Percentiles rank a stretch among this genome's conserved stretches.
phyloP scores from a whole-genome alignment of 1,140 invertebrate species.

The Lucilia sericata region DNA sequence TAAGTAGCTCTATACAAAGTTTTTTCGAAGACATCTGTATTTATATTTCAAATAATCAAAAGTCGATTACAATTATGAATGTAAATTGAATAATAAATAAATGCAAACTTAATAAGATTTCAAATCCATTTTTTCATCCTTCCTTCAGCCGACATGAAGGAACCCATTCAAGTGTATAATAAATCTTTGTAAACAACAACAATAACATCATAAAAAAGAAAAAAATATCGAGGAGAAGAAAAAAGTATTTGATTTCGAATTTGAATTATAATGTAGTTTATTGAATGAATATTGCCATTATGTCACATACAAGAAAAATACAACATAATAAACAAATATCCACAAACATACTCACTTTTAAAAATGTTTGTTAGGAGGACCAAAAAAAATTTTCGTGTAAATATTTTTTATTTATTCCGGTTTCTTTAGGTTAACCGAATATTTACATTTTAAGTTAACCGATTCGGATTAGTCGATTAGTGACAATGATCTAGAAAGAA shows the following conservation, averaged over 20 bases:
- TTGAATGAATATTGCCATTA: slow-evolving; percentile 38
- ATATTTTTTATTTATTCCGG: no score
- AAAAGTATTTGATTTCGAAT: slow-evolving; percentile 33
- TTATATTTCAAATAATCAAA: not conserved
- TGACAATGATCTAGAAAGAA: no score
- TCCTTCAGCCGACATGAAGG: not conserved
- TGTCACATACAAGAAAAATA: slow-evolving; percentile 28
- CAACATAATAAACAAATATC: slow-evolving; percentile 3
- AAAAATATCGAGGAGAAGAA: not conserved
- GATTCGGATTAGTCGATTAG: no score
- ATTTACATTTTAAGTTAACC: no score
- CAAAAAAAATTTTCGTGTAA: no score
- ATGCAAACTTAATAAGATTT: not conserved
- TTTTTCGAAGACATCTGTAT: no score
- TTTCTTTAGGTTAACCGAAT: no score
- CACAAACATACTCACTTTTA: no score
- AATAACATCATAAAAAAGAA: not conserved
- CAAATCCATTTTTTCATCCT: not conserved
- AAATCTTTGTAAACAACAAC: not conserved
- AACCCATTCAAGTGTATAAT: slow-evolving; percentile 20
- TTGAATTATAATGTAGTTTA: slow-evolving; percentile 44
- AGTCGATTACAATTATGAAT: slow-evolving; percentile 3
- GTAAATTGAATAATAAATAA: slow-evolving; percentile 13
- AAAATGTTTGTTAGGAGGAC: no score
- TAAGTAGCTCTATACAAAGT: no score